Evolutionary conservation across 2,888 invertebrate genomes (phyloP), one percentile per base, ranked within the genome.

Genomic region (Lacanobia wlatinum): DNA sequence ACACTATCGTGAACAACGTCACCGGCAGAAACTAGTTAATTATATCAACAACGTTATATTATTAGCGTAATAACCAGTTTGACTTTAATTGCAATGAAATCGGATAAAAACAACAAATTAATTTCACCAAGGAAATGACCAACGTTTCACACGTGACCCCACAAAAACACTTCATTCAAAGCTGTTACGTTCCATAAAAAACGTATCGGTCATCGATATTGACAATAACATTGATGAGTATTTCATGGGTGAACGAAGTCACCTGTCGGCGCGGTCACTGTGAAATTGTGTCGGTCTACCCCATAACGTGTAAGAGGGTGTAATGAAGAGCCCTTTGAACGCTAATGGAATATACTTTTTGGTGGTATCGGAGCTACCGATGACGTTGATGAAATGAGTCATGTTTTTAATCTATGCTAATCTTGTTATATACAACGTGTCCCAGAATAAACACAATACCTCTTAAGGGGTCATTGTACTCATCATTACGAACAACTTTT

Each of bases 261-360:
- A 90, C 90, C 90, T 90, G 90, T 81, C 71, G 56, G 68, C n/a
- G 76, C 87, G 87, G 77, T 84, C 87, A 87, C 88, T 89, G 87
- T 90, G 86, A 89, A 89, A 89, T 90, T 87, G 84, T 67, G 40
- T 58, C n/a, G n/a, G 56, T 18, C 8, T 52, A 38, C 50, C 50
- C 59, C 64, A 43, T 63, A 64, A 46, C 50, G 14, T n/a, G n/a
- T 68, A 40, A 55, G 61, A 66, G 67, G 64, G 69, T 61, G 52
- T 77, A 70, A 77, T 81, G 73, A 81, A 78, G 46, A 70, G 63
- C 40, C 63, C 8, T 46, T 63, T 70, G 12, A 43, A 3, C 48
- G 65, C 53, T 66, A 82, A 82, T 82, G 65, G 53, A 77, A 62
- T 46, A 58, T 43, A 18, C 28, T 48, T 58, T 52, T 64, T 65